Percentiles rank a stretch among this genome's conserved stretches.
These are phyloP conservation scores for Eptatretus atami DNA, from an alignment of 2,797 vertebrate genomes.

Conservation along the genomic window DNA sequence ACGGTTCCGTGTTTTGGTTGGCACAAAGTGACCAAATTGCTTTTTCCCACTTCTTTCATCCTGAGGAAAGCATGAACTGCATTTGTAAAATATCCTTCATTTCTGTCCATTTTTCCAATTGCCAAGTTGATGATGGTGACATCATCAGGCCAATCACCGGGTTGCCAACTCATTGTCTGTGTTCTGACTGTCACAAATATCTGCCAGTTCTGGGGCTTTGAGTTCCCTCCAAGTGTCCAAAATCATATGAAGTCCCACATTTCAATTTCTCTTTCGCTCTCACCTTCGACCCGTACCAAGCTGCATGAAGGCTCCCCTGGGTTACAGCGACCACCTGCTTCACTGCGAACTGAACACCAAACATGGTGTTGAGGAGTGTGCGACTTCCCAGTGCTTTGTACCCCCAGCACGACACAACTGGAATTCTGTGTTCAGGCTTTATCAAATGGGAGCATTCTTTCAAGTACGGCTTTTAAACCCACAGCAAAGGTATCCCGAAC, in stretches of 20 bases:
- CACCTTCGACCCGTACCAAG: background rate
- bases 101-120: background rate
- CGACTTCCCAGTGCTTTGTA: constrained; percentile 10
- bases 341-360: constrained; percentile 9
- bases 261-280: background rate
- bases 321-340: constrained; percentile 10
- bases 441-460: background rate
- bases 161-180: constrained; percentile 4
- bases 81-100: background rate
- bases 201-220: constrained; percentile 1
- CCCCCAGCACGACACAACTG: constrained; percentile 7
- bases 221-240: background rate
- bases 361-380: constrained; percentile 11
- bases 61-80: background rate
- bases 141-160: background rate
- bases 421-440: background rate
- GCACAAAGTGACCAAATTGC: background rate
- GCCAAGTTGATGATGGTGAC: background rate
- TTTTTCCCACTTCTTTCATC: background rate
- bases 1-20: background rate
- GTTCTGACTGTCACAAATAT: background rate
- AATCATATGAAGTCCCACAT: background rate
- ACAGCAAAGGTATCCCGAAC: no score
- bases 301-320: constrained; percentile 1
- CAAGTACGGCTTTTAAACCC: background rate